Evolutionary conservation across 2,888 invertebrate genomes (phyloP).

Genomic region (Sinodicranocentrus sp.): DNA sequence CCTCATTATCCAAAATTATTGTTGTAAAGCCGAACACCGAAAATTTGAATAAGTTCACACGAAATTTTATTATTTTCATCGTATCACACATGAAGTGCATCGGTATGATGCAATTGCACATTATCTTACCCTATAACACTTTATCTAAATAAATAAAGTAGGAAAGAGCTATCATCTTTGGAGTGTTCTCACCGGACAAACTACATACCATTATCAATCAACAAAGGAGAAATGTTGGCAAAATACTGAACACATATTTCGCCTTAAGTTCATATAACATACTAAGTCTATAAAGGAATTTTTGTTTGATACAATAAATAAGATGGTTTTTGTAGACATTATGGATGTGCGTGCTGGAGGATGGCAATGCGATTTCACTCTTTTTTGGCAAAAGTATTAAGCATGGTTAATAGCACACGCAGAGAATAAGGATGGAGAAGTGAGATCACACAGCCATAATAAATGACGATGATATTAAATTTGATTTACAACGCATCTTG

Average conservation of each 20-base stretch:
- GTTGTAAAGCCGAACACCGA: too few relatives aligned
- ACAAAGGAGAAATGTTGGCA: too few relatives aligned
- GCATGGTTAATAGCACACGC: not conserved
- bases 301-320: conserved; percentile 26
- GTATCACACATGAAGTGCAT: too few relatives aligned
- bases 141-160: conserved; percentile 9
- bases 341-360: not conserved
- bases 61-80: too few relatives aligned
- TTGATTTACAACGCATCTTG: not conserved
- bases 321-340: not conserved
- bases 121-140: not conserved
- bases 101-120: too few relatives aligned
- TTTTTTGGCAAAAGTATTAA: not conserved
- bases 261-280: too few relatives aligned
- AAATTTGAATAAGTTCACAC: too few relatives aligned
- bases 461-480: not conserved
- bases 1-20: too few relatives aligned
- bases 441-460: conserved; percentile 46
- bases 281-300: not conserved
- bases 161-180: not conserved
- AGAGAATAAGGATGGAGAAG: not conserved
- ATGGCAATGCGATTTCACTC: conserved; percentile 3
- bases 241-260: too few relatives aligned
- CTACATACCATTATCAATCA: too few relatives aligned
- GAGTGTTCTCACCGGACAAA: not conserved